These are phyloP conservation scores for Acronicta leporina DNA, from an alignment of 2,888 invertebrate species.

Conservation along the genomic window DNA sequence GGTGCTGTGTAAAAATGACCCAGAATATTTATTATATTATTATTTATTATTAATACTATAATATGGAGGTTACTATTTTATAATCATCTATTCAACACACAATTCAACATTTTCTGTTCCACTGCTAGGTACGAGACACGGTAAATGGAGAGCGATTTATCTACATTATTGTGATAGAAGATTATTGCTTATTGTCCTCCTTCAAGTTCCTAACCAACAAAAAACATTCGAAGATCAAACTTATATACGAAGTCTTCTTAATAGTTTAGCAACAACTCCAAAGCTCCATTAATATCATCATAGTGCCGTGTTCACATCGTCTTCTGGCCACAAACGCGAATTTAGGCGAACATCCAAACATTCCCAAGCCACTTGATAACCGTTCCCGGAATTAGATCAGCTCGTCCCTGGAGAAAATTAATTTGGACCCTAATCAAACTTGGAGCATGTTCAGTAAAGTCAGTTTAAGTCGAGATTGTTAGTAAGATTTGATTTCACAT, in stretches of 20 bases:
- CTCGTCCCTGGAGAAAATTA: constrained; percentile 72
- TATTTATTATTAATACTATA: too few species aligned
- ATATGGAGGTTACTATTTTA: too few species aligned
- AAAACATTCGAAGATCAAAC: too few species aligned
- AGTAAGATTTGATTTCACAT: constrained; percentile 23
- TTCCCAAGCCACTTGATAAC: constrained; percentile 70
- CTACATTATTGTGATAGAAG: too few species aligned
- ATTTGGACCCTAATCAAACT: constrained; percentile 81
- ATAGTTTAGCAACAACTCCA: constrained; percentile 11
- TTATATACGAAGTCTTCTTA: not conserved
- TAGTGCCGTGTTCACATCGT: constrained; percentile 22
- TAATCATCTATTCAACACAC: too few species aligned
- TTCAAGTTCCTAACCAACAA: too few species aligned
- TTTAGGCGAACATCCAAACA: constrained; percentile 55
- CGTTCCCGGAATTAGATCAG: constrained; percentile 73
- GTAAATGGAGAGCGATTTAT: too few species aligned
- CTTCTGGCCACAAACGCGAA: constrained; percentile 32
- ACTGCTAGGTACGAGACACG: too few species aligned
- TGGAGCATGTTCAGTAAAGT: constrained; percentile 66
- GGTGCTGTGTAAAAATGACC: too few species aligned
- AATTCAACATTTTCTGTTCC: too few species aligned
- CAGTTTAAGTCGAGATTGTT: constrained; percentile 59
- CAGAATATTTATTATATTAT: too few species aligned
- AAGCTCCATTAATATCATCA: constrained; percentile 20
- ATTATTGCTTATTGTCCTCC: too few species aligned